Evolutionary conservation across 2,797 vertebrate species (phyloP), one percentile per base, ranked within the genome.

Genomic region (Enteromius unitaeniatus): DNA sequence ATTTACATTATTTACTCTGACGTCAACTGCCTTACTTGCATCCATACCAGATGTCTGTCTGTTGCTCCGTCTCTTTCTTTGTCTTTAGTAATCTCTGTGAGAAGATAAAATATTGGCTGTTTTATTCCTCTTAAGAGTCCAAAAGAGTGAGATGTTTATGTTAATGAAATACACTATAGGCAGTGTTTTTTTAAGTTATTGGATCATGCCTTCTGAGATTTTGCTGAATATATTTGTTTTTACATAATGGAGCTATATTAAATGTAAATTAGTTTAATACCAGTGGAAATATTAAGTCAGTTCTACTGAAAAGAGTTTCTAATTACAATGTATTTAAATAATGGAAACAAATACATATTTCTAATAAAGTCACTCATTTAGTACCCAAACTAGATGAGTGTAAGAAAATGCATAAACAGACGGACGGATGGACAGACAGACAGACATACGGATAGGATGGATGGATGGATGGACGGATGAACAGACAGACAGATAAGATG

Each of bases 1-100:
- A 92, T 93, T 93, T 93, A 93, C 90, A 90, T 93, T 89, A 91
- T 91, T 92, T 91, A 89, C 90, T 91, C 91, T 89, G 91, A 86
- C 88, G 89, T 92, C 89, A 92, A 90, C 91, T 75, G 79, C 34
- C 10, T 78, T 45, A 86, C 89, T 89, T 88, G 83, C 82, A 84
- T 89, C 87, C 88, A 86, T 90, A 89, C 88, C 93, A 93, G 93
- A 94, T 93, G 21, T 49, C 76, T 75, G 55, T 79, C 31, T 84
- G 79, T 23, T 73, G 78, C 47, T 42, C 60, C 74, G 60, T 53
- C 17, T 31, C 60, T 42, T 70, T 14, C 62, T 53, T 58, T 62
- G 62, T 26, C 79, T 64, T 81, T 80, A 78, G 78, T 49, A 15
- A 72, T 73, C 19, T 62, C 69, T 23, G 23, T 60, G 37, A 47